Evolutionary conservation across 64 coral and sea anemone species (phyloP).

Genomic region (Montipora capricornis): DNA sequence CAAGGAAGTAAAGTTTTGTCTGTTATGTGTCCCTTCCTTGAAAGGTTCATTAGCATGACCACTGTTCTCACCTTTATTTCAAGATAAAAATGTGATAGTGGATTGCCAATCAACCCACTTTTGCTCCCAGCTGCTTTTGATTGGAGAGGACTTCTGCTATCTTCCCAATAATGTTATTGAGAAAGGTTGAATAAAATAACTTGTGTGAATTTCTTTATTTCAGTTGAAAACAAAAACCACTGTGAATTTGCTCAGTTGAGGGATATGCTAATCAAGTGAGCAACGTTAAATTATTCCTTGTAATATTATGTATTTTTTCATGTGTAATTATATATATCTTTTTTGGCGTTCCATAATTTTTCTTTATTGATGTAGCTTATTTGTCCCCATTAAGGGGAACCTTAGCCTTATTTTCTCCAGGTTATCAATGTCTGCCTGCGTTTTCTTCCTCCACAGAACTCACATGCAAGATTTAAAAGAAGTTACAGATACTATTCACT

Average conservation of each 20-base stretch:
- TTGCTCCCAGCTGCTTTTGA: no score
- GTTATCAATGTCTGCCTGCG: no score
- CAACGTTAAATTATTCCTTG: neutral
- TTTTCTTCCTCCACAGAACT: constrained; percentile 58
- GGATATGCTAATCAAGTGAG: constrained; percentile 98
- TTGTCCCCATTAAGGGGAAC: neutral
- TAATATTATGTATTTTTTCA: neutral
- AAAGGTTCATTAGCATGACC: no score
- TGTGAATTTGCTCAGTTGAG: constrained; percentile 96
- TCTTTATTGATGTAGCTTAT: neutral
- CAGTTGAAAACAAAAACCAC: constrained; percentile 99
- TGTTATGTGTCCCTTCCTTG: no score
- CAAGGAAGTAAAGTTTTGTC: no score
- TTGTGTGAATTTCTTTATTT: constrained; percentile 1
- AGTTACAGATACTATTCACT: constrained; percentile 96
- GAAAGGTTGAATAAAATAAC: neutral
- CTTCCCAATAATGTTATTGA: no score
- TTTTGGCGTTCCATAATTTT: no score
- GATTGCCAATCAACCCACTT: no score
- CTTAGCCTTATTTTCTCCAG: no score
- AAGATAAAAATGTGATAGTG: no score
- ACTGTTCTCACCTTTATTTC: no score
- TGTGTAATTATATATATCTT: neutral
- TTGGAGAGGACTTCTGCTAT: no score
- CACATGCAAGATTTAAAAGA: constrained; percentile 99